Base-by-base conservation (phyloP, 2,888 invertebrate species). In the Adelphocoris suturalis region DNA sequence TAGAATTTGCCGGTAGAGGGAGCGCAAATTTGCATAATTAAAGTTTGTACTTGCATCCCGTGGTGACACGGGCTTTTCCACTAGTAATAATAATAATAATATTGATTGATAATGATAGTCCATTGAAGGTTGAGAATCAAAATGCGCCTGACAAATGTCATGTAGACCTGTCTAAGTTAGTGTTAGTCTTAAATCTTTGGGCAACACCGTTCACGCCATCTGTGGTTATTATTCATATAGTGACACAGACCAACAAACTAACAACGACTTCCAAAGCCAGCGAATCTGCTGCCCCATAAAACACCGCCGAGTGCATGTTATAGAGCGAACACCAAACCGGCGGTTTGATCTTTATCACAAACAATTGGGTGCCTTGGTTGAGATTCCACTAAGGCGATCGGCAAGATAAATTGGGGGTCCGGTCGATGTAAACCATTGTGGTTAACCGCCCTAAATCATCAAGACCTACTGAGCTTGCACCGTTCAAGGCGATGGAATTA, bases 391-490 rank as follows among this genome's bases (percentile, higher is more conserved):
- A 23, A 23, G 68, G 23, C 68, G 68, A 61, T n/a, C 19, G 19
- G 61, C 3, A 68, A 68, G 68, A 68, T 68, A 68, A 68, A 68
- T 68, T 68, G 23, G 23, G 68, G 68, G 68, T 68, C 68, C 23
- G 27, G 23, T 23, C 68, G 68, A 68, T 23, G 68, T 68, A 68
- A 68, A 68, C 68, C 68, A 68, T 68, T 68, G 68, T 68, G 68
- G 68, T 68, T 68, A 23, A 68, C 68, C 68, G 68, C 68, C 23
- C 68, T 68, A 68, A 68, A 68, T 68, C 57, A 57, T 57, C 68
- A 23, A 68, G 68, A 68, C 27, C 68, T 68, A 68, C 23, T 68
- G 68, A 23, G 68, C 68, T 68, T 68, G 68, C 68, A 23, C 27
- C 68, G 68, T 23, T 23, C 37, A 37, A 37, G 37, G 37, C 37